phyloP scores from a whole-genome alignment of 37 sponge, comb jelly and placozoan genomes.

The Amphimedon queenslandica region DNA sequence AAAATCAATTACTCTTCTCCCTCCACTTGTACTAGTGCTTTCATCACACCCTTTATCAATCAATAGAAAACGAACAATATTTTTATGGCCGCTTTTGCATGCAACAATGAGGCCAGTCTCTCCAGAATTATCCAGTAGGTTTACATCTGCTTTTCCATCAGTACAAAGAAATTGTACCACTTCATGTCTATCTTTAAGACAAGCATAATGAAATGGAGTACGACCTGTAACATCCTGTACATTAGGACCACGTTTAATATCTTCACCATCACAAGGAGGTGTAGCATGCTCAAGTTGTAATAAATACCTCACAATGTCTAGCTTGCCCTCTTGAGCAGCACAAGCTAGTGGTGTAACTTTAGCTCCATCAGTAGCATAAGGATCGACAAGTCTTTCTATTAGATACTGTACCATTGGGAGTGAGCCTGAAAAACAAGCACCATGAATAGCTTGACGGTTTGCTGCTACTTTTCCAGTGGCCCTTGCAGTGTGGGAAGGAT shows the following conservation, averaged over 20 bases:
- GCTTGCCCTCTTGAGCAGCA: conserved; percentile 21
- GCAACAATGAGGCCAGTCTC: background rate
- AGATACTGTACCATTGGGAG: background rate
- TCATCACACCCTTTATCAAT: conserved; percentile 4
- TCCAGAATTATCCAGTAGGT: background rate
- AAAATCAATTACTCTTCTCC: background rate
- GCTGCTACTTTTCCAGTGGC: background rate
- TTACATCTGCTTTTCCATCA: background rate
- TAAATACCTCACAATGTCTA: conserved; percentile 4
- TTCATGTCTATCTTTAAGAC: background rate
- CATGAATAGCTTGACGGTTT: background rate
- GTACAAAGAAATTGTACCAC: background rate
- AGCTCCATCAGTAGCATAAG: background rate
- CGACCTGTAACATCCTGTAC: background rate
- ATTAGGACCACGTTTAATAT: background rate
- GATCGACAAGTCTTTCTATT: background rate
- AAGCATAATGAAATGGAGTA: conserved; percentile 8
- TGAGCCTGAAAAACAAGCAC: background rate
- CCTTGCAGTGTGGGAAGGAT: background rate
- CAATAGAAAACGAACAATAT: background rate
- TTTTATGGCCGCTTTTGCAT: background rate
- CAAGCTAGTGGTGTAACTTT: background rate
- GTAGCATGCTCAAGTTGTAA: no score
- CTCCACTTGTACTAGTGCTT: background rate
- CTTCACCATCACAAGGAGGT: no score